phyloP scores from a whole-genome alignment of 2,888 invertebrate genomes.

The Smittia aterrima region DNA sequence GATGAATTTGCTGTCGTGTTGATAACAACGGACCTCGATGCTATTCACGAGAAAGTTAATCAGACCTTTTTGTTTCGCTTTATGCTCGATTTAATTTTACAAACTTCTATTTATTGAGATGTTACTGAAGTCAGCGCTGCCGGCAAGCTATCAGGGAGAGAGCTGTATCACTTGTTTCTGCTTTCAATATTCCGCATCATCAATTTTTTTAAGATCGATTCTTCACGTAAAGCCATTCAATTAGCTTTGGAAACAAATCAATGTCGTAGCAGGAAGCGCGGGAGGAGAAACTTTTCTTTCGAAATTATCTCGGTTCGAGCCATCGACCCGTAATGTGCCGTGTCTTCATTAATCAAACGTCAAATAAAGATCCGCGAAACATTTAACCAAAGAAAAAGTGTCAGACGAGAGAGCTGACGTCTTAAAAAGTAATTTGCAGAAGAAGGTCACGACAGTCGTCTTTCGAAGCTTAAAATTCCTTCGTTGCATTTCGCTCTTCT shows the following conservation, averaged over 20 bases:
- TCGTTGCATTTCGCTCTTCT: not conserved
- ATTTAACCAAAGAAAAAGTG: not conserved
- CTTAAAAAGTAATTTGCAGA: not conserved
- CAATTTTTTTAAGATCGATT: not conserved
- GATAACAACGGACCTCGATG: not conserved
- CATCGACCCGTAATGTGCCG: not conserved
- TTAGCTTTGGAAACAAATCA: not conserved
- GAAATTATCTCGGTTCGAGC: not conserved
- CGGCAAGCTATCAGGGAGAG: not conserved
- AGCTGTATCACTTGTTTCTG: too few species aligned
- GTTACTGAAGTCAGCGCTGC: too few species aligned
- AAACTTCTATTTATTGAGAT: not conserved
- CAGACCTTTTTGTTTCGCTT: not conserved
- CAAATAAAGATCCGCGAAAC: too few species aligned
- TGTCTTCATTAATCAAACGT: constrained; percentile 4
- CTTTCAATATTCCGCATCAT: constrained; percentile 7
- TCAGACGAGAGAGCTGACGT: not conserved
- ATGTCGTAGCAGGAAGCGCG: not conserved
- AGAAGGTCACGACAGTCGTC: not conserved
- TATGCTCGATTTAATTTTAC: not conserved
- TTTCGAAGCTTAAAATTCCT: not conserved
- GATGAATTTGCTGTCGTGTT: constrained; percentile 2
- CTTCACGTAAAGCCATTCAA: not conserved
- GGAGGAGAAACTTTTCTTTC: not conserved
- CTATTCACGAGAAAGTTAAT: not conserved